Evolutionary conservation across 2,797 vertebrate species (phyloP).

Genomic region (Morelia viridis): DNA sequence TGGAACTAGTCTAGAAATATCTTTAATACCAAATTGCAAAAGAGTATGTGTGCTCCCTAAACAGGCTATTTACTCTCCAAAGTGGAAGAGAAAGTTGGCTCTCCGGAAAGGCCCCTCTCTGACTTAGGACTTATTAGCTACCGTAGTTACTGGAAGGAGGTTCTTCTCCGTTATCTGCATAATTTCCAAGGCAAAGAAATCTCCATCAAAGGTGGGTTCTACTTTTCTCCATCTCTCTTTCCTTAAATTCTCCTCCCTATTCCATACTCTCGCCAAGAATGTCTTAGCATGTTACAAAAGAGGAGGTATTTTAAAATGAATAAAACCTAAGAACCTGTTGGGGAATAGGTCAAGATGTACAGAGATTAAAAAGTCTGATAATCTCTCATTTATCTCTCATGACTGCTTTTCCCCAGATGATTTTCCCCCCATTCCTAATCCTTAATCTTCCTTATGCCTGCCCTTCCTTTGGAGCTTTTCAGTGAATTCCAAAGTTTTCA

Average conservation of each 20-base stretch:
- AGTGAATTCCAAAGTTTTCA: not conserved
- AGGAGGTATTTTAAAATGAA: not conserved
- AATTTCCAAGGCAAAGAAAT: slow-evolving; percentile 97
- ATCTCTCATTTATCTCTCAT: not conserved
- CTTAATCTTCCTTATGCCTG: not conserved
- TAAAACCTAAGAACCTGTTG: not conserved
- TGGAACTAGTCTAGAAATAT: not conserved
- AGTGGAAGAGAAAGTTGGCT: slow-evolving; percentile 91
- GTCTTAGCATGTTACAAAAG: not conserved
- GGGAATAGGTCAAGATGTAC: not conserved
- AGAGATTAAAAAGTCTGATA: not conserved
- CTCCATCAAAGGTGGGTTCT: slow-evolving; percentile 90
- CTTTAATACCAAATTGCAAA: slow-evolving; percentile 1
- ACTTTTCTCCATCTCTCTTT: not conserved
- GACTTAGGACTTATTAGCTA: slow-evolving; percentile 95
- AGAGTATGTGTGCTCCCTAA: not conserved
- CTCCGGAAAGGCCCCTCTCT: slow-evolving; percentile 90
- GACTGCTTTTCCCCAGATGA: not conserved
- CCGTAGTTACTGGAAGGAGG: slow-evolving; percentile 97
- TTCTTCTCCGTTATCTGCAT: slow-evolving; percentile 92
- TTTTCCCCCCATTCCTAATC: not conserved
- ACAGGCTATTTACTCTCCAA: slow-evolving; percentile 89
- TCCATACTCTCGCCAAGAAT: not conserved
- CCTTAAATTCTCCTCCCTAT: not conserved
- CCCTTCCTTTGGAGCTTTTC: not conserved